phyloP scores from a whole-genome alignment of 2,113 vertebrate genomes.

The Phocoena phocoena region DNA sequence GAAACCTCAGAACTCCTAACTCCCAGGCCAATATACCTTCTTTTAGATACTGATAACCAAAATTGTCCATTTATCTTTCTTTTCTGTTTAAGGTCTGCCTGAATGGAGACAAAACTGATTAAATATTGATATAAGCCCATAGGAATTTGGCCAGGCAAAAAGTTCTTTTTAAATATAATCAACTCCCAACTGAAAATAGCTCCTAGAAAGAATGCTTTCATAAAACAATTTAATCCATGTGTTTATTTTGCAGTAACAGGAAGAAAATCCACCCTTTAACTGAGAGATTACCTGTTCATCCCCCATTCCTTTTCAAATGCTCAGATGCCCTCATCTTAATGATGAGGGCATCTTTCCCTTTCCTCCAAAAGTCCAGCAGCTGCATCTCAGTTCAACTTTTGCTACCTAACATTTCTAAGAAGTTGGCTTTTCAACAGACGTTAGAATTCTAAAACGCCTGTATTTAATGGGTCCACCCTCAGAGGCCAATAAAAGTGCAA shows the following conservation, averaged over 20 bases:
- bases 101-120: conserved; percentile 24
- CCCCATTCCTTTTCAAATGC: no score
- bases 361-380: conserved; percentile 27
- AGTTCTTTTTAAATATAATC: conserved; percentile 43
- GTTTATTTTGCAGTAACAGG: conserved; percentile 31
- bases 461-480: not conserved
- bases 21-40: not conserved
- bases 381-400: conserved; percentile 35
- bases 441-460: conserved; percentile 41
- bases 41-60: not conserved
- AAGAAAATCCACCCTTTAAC: conserved; percentile 6
- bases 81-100: conserved; percentile 33
- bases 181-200: conserved; percentile 47
- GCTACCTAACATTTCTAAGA: conserved; percentile 47
- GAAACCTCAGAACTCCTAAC: not conserved
- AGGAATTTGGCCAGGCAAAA: conserved; percentile 61
- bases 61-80: conserved; percentile 40
- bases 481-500: conserved; percentile 18
- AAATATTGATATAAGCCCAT: conserved; percentile 51
- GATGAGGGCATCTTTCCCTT: not conserved
- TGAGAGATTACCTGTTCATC: conserved; percentile 37
- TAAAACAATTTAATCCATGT: conserved; percentile 62
- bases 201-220: conserved; percentile 62
- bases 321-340: no score
- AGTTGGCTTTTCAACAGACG: not conserved